Evolutionary conservation across 35 echinoderm and acorn worm species (phyloP).

Genomic region (Heliocidaris erythrogramma): DNA sequence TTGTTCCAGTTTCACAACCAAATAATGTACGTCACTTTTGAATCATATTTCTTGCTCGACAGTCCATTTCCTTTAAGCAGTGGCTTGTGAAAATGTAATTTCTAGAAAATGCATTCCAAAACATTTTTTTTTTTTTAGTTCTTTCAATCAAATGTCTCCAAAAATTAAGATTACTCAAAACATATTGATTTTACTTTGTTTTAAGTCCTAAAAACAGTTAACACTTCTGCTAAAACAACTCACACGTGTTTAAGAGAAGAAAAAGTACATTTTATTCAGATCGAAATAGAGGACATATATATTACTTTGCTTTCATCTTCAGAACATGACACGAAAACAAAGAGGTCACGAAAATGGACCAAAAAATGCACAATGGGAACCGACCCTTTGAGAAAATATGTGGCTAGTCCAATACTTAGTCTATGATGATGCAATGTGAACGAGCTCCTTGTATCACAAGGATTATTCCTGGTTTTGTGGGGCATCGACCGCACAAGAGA

Average conservation of each 20-base stretch:
- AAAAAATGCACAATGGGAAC: neutral
- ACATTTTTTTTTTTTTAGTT: too few relatives aligned
- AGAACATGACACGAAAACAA: neutral
- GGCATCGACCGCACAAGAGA: neutral
- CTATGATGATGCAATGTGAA: neutral
- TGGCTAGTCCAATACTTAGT: neutral
- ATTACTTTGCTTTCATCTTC: neutral
- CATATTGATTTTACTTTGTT: neutral
- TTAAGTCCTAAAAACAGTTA: neutral
- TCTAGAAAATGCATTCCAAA: too few relatives aligned
- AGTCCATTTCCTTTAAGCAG: too few relatives aligned
- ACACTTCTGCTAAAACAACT: neutral
- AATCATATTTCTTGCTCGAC: too few relatives aligned
- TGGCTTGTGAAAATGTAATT: too few relatives aligned
- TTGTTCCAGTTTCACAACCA: too few relatives aligned
- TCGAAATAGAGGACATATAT: constrained; percentile 29
- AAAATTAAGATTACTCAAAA: neutral
- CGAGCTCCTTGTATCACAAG: neutral
- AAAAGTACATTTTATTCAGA: constrained; percentile 47
- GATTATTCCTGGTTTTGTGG: neutral
- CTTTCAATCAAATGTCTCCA: too few relatives aligned
- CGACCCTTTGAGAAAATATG: neutral
- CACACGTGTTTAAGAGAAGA: constrained; percentile 11
- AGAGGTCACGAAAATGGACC: neutral
- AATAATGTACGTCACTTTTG: too few relatives aligned